Base-by-base conservation (phyloP, 2,888 invertebrate genomes). In the Actias luna region DNA sequence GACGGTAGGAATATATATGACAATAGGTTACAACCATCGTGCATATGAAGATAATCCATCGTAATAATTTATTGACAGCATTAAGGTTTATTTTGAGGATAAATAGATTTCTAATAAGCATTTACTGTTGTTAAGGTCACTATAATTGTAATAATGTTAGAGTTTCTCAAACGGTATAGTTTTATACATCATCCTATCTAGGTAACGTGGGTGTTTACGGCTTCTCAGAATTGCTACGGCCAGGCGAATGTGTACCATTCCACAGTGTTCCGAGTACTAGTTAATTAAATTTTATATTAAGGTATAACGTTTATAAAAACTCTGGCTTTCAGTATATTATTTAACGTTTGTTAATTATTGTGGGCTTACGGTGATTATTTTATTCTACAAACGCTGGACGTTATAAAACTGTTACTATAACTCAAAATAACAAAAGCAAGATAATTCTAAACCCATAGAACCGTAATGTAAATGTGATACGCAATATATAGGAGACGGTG, bases 241-340 rank as follows among this genome's bases (percentile, higher is more conserved):
- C 74, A 71, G 69, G 69, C 71, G 46, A 50, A 50, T 50, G 67
- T 68, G 70, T 71, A 64, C 63, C 65, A 68, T 73, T 72, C 68
- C 66, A 66, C 78, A 66, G 67, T 69, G 69, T 86, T 82, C 82
- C 72, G 64, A 74, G 83, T 82, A 87, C 82, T 79, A 72, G 76
- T 79, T 76, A 80, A 82, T 81, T 79, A 69, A 66, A 74, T 79
- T 82, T 80, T 75, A 80, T 79, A 75, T 71, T 62, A 70, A 52
- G 46, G 35, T 50, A 16, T 29, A 50, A 50, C 1, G 12, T 50
- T 50, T 25, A 25, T 50, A 50, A 50, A 50, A 50, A 25, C 25
- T 0, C 0, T 2, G 46, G 46, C 25, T 31, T 52, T 60, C 52
- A 60, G 50, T 42, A 8, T 52, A 35, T 50, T n/a, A 35, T 22